Base-by-base conservation (phyloP, 2,797 vertebrate species). In the Cuniculus paca region DNA sequence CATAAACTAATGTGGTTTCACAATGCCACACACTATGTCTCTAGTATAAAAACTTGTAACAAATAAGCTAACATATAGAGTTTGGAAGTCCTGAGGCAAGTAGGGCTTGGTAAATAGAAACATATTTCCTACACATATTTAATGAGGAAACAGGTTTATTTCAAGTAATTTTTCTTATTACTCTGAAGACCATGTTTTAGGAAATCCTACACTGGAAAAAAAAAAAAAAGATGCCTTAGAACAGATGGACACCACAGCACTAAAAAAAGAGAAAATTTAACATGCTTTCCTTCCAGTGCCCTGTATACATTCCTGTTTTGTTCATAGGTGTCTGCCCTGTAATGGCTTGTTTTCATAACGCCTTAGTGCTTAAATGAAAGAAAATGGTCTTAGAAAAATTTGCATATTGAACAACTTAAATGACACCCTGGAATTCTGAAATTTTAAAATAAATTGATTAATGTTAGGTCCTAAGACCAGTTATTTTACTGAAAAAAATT, bases 311-410 rank as follows among this genome's bases (percentile, higher is more conserved):
- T 6, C 68, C 42, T 52, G 31, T 72, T 74, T 85, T 78, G 17
- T 81, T 80, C 45, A 52, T 1, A 36, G 42, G 1, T 61, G 34
- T 70, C 88, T 65, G 6, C 22, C 2, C 22, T 34, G 56, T 36
- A n/a, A 56, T 39, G 56, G 19, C 45, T 87, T 85, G 36, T 80
- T 90, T 93, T n/a, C 50, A 82, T 22, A 65, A 50, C 68, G 86
- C 26, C 39, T 94, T 88, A 90, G 70, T 58, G 31, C 36, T 88
- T 89, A 68, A 89, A 87, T 65, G 6, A 31, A 63, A 89, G 74
- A 82, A 95, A 94, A 82, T 12, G 81, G 8, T 58, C 80, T n/a
- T 68, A 70, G 72, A 60, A 90, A 90, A 72, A 68, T 13, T 83
- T 91, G 2, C 39, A 82, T 85, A 60, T 24, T 58, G 22, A 89